Base-by-base conservation (phyloP, 2,797 vertebrate species). In the Fratercula arctica region DNA sequence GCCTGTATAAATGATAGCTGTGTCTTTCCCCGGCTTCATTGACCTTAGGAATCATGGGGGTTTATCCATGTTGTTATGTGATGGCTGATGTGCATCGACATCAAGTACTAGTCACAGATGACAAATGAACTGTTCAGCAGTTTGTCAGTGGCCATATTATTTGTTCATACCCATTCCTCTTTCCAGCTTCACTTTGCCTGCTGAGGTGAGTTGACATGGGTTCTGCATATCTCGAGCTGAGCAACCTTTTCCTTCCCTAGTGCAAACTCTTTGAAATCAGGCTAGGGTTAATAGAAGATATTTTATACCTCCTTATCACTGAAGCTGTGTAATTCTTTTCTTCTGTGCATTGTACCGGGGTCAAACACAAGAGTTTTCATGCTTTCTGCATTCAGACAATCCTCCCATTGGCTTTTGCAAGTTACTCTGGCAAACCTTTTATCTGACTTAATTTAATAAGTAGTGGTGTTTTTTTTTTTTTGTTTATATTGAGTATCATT, bases 81-180 rank as follows among this genome's bases (percentile, higher is more conserved):
- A 59, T 33, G 8, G 73, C 53, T 82, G 70, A 79, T 89, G 78
- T 67, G 56, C 16, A 43, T 48, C 85, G 93, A 21, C 92, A 64
- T 95, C 96, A 97, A 23, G 50, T 46, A 12, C 26, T 46, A 69
- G 87, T 93, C 73, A 85, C 89, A 85, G 75, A 73, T 87, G 94
- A 97, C 63, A 93, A 96, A 85, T 73, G 6, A 77, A n/a, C 66
- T 77, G 24, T 70, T 88, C 84, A 80, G 84, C 57, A 64, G 46
- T 89, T 96, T 95, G 81, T 93, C 94, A 89, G 64, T 11, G 88
- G 66, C 75, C 50, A 3, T 43, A 61, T 61, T 77, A 66, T 87
- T 95, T 92, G 10, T 67, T 76, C 59, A n/a, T 59, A 66, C 13
- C 23, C 63, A 15, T 31, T 73, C 46, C 8, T 76, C 19, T 39